Evolutionary conservation across 2,888 invertebrate genomes (phyloP).

Genomic region (Mallateleia sp.): DNA sequence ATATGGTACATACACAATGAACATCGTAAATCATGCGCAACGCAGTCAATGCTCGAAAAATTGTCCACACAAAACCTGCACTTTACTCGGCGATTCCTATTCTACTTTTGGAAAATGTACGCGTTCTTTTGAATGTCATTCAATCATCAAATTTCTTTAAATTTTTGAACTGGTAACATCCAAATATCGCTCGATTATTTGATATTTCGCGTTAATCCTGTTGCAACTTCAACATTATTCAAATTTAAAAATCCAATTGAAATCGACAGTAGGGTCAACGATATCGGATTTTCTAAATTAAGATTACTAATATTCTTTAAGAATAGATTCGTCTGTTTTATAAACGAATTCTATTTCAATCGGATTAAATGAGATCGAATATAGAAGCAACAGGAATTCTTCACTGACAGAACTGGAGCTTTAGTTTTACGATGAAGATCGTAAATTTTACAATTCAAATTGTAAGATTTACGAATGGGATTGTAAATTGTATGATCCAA

Average conservation of each 20-base stretch:
- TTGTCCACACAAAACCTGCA: background rate
- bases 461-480: slow-evolving; percentile 10
- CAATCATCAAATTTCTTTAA: slow-evolving; percentile 38
- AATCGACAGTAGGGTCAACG: too few relatives aligned
- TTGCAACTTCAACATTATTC: slow-evolving; percentile 6
- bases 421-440: background rate
- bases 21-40: slow-evolving; percentile 37
- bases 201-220: slow-evolving; percentile 15
- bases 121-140: slow-evolving; percentile 15
- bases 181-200: slow-evolving; percentile 33
- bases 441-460: slow-evolving; percentile 15
- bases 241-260: background rate
- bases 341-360: background rate
- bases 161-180: slow-evolving; percentile 3
- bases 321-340: background rate
- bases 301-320: background rate
- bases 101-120: slow-evolving; percentile 32
- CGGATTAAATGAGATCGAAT: slow-evolving; percentile 5
- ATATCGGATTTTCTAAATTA: background rate
- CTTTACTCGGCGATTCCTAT: background rate
- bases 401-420: slow-evolving; percentile 17
- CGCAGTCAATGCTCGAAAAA: slow-evolving; percentile 17
- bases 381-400: slow-evolving; percentile 13
- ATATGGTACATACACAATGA: slow-evolving; percentile 61
- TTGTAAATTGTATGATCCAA: slow-evolving; percentile 14